Conservation (phyloP, 2,113 vertebrate genomes). For the Fregata magnificens region DNA sequence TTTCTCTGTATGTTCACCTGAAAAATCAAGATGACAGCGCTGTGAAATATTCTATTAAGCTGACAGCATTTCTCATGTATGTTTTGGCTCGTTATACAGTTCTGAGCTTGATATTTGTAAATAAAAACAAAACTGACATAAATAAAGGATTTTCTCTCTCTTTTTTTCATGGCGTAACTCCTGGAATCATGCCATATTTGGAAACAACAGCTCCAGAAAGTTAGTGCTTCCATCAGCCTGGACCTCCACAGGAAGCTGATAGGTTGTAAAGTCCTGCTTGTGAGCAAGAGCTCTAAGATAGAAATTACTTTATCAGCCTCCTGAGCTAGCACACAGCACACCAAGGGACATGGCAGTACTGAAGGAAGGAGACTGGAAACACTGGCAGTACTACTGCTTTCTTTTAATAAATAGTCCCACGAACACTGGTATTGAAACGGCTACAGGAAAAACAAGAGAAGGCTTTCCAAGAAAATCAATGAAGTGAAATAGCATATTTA, state of each 20-base stretch:
- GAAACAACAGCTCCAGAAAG: neutral
- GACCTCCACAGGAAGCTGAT: neutral
- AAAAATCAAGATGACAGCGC: constrained; percentile 8
- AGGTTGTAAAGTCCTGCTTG: neutral
- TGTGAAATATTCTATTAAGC: constrained; percentile 23
- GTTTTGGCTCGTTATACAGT: constrained; percentile 31
- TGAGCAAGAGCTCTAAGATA: neutral
- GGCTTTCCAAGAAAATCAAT: neutral
- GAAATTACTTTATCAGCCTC: neutral
- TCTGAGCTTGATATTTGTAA: constrained; percentile 22
- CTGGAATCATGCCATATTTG: neutral
- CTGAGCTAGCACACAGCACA: neutral
- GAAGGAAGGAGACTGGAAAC: neutral
- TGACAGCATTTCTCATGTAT: constrained; percentile 25
- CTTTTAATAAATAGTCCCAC: neutral
- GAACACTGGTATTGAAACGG: neutral
- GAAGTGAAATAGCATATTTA: neutral
- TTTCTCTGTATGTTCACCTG: neutral
- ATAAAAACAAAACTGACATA: constrained; percentile 16
- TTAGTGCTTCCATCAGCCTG: neutral
- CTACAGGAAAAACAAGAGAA: neutral
- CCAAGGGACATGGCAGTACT: neutral
- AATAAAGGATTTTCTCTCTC: neutral
- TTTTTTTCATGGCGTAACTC: neutral
- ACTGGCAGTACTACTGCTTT: neutral